Base-by-base conservation (phyloP, 2,797 vertebrate species). In the Trachops cirrhosus region DNA sequence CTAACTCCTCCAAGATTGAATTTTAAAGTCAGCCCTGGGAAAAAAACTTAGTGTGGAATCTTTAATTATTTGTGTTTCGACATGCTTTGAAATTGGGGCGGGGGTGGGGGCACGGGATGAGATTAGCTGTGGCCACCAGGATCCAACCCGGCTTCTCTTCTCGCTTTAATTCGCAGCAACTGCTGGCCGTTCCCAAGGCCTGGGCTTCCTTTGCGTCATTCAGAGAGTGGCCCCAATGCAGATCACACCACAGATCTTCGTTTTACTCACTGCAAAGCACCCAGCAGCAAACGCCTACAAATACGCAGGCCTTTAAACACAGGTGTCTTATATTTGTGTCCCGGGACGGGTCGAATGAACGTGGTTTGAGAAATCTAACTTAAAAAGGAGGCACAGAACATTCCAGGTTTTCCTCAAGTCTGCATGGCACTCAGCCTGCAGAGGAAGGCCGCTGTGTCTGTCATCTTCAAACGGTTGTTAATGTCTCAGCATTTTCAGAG, bases 381-480 rank as follows among this genome's bases (percentile, higher is more conserved):
- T 14, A 29, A 82, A 37, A 64, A 68, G 0, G 10, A 88, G 73
- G 74, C 41, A 4, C n/a, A 3, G 44, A 75, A 50, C 85, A 48
- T 50, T 48, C 59, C 39, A 70, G 22, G 16, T 11, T 78, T 83
- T 75, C n/a, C n/a, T 44, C 19, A 39, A 62, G 71, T 59, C 86
- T 54, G 86, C 68, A 4, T 21, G 48, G 64, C 48, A 78, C 70
- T 50, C 52, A n/a, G 96, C 79, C 57, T 29, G 37, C 59, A 41
- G 83, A 89, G 11, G 46, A 50, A 59, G 21, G 37, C 71, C 29
- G 46, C 48, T 92, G 82, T 21, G 44, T 34, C 74, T 84, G 79
- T 67, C 90, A 82, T 86, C 88, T 92, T 86, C 77, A 62, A 18
- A 57, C 68, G 50, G 37, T 95, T 86, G 89, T 39, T 90, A 93